Percentiles rank a stretch among this genome's conserved stretches.
phyloP scores from a whole-genome alignment of 2,888 invertebrate genomes.

The Stegana nigrithorax region DNA sequence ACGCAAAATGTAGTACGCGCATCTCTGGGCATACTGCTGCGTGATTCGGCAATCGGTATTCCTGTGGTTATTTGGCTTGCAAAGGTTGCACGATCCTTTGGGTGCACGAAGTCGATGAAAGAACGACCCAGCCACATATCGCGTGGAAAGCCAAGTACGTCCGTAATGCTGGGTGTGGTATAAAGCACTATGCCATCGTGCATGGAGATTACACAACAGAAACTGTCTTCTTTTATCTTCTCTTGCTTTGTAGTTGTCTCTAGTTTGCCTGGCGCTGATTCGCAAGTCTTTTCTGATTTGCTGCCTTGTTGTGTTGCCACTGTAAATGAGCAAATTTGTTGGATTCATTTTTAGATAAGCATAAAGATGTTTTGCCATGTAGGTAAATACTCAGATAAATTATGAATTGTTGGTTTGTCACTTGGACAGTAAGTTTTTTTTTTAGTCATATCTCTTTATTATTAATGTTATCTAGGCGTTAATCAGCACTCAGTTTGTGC shows the following conservation, averaged over 20 bases:
- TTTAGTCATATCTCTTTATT: no score
- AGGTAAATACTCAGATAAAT: no score
- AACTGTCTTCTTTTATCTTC: slow-evolving; percentile 73
- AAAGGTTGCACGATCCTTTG: slow-evolving; percentile 79
- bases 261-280: slow-evolving; percentile 51
- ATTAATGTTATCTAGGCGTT: no score
- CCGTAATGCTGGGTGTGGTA: slow-evolving; percentile 77
- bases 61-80: slow-evolving; percentile 80
- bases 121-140: slow-evolving; percentile 89
- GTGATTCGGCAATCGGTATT: slow-evolving; percentile 72
- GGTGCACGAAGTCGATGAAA: slow-evolving; percentile 88
- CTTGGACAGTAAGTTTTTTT: no score
- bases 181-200: slow-evolving; percentile 84
- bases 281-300: slow-evolving; percentile 53
- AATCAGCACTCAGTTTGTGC: no score
- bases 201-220: slow-evolving; percentile 85
- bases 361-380: no score
- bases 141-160: slow-evolving; percentile 80
- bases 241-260: slow-evolving; percentile 28
- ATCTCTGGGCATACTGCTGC: slow-evolving; percentile 67
- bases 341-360: no score
- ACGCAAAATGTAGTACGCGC: slow-evolving; percentile 72
- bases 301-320: slow-evolving; percentile 40
- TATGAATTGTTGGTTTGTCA: no score
- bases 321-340: no score